A percentile compares a stretch with the other conserved stretches of the same genome.
phyloP scores from a whole-genome alignment of 2,797 vertebrate species.

The Darevskia mixta region DNA sequence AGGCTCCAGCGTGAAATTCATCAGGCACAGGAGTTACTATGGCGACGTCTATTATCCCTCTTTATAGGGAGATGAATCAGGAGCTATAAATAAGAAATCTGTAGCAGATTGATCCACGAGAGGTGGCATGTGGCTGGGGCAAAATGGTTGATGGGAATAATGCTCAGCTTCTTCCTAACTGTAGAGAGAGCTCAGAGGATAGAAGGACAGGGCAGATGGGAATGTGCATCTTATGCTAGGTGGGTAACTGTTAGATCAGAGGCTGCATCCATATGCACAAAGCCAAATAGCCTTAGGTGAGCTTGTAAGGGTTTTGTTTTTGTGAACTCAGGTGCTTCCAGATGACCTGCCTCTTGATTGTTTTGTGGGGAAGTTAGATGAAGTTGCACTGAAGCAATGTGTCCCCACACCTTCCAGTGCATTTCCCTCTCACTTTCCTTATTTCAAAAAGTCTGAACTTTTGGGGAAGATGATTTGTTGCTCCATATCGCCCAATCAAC shows the following conservation, averaged over 20 bases:
- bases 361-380: too few species aligned
- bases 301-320: not conserved
- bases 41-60: constrained; percentile 65
- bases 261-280: too few species aligned
- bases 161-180: not conserved
- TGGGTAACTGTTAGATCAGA: not conserved
- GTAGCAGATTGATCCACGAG: not conserved
- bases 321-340: not conserved
- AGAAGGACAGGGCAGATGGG: not conserved
- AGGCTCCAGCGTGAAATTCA: constrained; percentile 31
- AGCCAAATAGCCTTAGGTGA: too few species aligned
- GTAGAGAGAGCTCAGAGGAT: not conserved
- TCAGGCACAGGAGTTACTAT: constrained; percentile 70
- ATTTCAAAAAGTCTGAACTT: too few species aligned
- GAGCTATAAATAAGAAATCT: constrained; percentile 73
- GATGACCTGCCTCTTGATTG: too few species aligned
- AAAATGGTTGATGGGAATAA: constrained; percentile 2
- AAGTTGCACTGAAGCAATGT: too few species aligned
- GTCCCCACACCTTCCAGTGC: too few species aligned
- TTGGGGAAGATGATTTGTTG: too few species aligned
- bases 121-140: constrained; percentile 2
- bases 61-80: constrained; percentile 69
- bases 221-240: not conserved
- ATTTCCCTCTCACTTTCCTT: too few species aligned
- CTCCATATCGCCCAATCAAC: too few species aligned